These are phyloP conservation scores for Lamellibrachia luymesi DNA, from an alignment of 1,140 invertebrate species.

Conservation along the genomic window DNA sequence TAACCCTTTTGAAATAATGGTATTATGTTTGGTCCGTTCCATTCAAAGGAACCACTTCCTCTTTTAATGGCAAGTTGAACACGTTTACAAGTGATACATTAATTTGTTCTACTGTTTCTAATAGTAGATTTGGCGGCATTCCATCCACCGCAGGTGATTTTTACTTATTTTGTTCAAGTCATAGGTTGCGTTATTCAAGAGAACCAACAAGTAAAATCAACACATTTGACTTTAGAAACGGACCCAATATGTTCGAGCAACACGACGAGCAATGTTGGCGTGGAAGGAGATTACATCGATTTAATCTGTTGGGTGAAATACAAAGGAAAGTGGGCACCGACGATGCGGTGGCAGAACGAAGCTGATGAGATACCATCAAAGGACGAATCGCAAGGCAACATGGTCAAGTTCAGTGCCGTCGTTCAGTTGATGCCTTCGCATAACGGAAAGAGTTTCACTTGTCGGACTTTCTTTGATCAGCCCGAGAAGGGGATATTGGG, in stretches of 20 bases:
- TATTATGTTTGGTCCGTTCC: too few relatives aligned
- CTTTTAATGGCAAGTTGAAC: too few relatives aligned
- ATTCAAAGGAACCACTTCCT: too few relatives aligned
- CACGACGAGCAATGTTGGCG: neutral
- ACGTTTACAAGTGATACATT: too few relatives aligned
- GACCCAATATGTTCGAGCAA: neutral
- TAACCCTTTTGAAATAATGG: too few relatives aligned
- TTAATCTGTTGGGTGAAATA: neutral
- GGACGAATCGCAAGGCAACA: neutral
- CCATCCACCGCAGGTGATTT: too few relatives aligned
- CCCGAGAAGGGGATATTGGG: neutral
- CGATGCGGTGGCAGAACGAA: neutral
- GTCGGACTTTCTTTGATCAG: neutral
- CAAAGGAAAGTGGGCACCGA: neutral
- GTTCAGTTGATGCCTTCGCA: neutral
- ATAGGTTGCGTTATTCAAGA: too few relatives aligned
- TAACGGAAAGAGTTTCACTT: neutral
- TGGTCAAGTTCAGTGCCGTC: neutral
- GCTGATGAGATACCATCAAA: neutral
- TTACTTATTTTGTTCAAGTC: too few relatives aligned
- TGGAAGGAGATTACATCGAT: neutral
- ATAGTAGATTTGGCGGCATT: too few relatives aligned
- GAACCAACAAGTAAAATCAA: too few relatives aligned
- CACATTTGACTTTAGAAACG: neutral
- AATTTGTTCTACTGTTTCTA: too few relatives aligned